Base-by-base conservation (phyloP, 2,113 vertebrate species). In the Pterocles orientalis region DNA sequence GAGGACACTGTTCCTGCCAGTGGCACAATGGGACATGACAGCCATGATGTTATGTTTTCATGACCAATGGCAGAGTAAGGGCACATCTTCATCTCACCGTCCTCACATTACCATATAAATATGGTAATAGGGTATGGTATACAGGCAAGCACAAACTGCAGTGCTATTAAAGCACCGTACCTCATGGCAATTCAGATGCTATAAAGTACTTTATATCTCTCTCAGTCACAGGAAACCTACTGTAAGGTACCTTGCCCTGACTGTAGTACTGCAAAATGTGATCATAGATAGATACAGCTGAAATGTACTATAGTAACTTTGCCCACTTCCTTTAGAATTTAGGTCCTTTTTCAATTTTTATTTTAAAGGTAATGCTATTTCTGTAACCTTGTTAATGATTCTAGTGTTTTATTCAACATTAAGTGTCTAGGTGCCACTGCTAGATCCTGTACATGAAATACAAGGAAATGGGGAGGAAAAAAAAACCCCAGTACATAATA, bases 401-500 rank as follows among this genome's bases (percentile, higher is more conserved):
- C 25, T 34, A 75, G 18, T 3, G 0, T 58, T 79, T 23, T 4
- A 45, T 48, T 69, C 53, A 79, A 29, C 53, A 45, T 34, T 43
- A 65, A 77, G n/a, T 15, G 13, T 34, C 29, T 36, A 69, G 14
- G 54, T 68, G 36, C 21, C 80, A 64, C 60, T 72, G 62, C n/a
- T 79, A 62, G 16, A 34, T 34, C 36, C 58, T 72, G 12, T 26
- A 73, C 53, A 36, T 57, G 31, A 86, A 88, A 77, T 64, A 76
- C 14, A 91, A 82, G 48, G 29, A 24, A 47, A 48, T 6, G 3
- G 12, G 28, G 36, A 90, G 39, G 61, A 85, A 78, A 85, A 92
- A 94, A 41, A 66, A 47, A n/a, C n/a, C 18, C 39, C 36, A 69
- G 80, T 70, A 85, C 90, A 93, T 77, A 94, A 82, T 86, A 97